phyloP scores from a whole-genome alignment of 1,140 invertebrate genomes.

The Gyrodactylus bullatarudis region DNA sequence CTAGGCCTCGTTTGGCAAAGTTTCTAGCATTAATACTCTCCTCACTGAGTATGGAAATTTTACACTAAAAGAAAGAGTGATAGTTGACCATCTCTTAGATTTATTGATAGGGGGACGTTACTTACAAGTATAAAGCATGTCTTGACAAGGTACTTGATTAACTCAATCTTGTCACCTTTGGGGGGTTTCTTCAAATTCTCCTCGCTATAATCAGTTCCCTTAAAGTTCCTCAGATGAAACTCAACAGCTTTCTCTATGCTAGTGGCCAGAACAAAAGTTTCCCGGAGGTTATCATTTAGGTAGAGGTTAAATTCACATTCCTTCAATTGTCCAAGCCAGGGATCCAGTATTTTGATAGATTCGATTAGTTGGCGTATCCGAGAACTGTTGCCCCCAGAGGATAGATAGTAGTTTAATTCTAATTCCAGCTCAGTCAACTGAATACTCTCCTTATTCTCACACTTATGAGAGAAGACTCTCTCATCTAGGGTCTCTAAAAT shows the following conservation, averaged over 20 bases:
- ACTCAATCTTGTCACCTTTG: neutral
- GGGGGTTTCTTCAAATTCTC: neutral
- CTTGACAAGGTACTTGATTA: neutral
- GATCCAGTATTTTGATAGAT: neutral
- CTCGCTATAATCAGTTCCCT: neutral
- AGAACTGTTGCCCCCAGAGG: neutral
- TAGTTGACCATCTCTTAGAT: too few relatives aligned
- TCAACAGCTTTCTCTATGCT: neutral
- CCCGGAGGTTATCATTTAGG: neutral
- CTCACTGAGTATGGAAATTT: neutral
- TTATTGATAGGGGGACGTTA: neutral
- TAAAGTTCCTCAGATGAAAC: neutral
- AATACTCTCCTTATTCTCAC: neutral
- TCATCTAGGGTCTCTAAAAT: neutral
- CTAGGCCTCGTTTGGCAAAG: neutral
- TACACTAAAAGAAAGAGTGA: neutral
- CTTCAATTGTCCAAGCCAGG: neutral
- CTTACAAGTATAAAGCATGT: neutral
- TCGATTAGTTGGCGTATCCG: neutral
- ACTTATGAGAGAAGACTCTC: neutral
- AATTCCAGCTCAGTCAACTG: neutral
- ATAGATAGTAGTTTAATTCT: neutral
- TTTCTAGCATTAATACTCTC: neutral
- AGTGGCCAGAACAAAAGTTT: neutral
- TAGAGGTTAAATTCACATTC: neutral